Evolutionary conservation across 2,113 vertebrate genomes (phyloP), one percentile per base, ranked within the genome.

Genomic region (Dissostichus mawsoni): DNA sequence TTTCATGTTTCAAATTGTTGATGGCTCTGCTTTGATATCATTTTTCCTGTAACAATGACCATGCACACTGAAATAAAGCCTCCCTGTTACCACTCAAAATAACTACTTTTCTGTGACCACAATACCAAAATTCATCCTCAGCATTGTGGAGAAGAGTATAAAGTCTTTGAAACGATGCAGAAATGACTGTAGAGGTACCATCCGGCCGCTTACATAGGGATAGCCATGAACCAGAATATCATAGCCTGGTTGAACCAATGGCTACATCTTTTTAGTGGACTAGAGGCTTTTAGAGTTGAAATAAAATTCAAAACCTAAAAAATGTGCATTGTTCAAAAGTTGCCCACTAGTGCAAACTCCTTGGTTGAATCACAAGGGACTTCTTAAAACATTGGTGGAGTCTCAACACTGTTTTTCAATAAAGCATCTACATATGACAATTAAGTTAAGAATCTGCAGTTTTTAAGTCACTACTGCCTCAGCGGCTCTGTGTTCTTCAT

Each of bases 341-440:
- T 67, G 68, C 50, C 62, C 57, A 70, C 13, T 18, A 61, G 47
- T 47, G 44, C 66, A 48, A 87, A 61, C 16, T 65, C 53, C 57
- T 70, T 59, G 18, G n/a, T 80, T 77, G 50, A 69, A 52, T 74
- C 69, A 69, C 51, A 11, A 16, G 12, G 13, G 74, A 64, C 76
- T 74, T 80, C 61, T 58, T 67, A 80, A 80, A 78, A 88, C 78
- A 77, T 62, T 36, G 16, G n/a, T 11, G 9, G 13, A 58, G 18
- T 75, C 16, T 13, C 12, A 1, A 47, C 17, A 81, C 45, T 44
- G 55, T 78, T 59, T 61, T 62, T 72, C 10, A 16, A 44, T 51
- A 52, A 79, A 66, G 70, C 55, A 47, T 17, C 41, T 1, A n/a
- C 7, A 47, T 4, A 47, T 53, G 63, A 51, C 9, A 17, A 20